Conservation (phyloP, 2,797 vertebrate species). For the Peromyscus melanophrys region DNA sequence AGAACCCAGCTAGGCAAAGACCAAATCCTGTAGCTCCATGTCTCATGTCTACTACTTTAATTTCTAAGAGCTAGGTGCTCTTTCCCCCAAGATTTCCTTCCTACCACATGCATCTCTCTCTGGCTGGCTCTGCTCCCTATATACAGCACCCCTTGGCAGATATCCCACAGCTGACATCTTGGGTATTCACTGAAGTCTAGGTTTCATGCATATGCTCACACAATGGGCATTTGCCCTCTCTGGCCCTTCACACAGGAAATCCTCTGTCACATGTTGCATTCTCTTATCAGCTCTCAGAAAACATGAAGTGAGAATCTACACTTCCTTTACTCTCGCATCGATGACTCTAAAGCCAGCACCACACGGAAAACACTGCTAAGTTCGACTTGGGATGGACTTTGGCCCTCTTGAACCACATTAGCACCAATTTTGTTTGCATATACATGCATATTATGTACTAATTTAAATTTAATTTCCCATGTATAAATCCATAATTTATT, state of each 20-base stretch:
- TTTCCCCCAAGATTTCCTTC: not conserved
- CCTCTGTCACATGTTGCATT: not conserved
- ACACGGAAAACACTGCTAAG: not conserved
- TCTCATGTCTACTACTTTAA: not conserved
- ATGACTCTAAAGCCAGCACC: not conserved
- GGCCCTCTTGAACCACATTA: not conserved
- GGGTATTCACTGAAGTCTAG: not conserved
- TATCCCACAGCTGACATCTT: too few species aligned
- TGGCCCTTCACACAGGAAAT: not conserved
- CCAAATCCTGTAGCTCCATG: not conserved
- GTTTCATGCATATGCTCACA: too few species aligned
- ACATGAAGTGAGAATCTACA: too few species aligned
- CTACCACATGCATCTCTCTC: too few species aligned
- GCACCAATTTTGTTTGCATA: not conserved
- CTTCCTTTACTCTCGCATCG: not conserved
- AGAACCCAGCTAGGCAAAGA: not conserved
- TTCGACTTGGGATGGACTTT: not conserved
- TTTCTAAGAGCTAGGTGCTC: not conserved
- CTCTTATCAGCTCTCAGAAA: not conserved
- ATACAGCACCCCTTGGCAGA: too few species aligned
- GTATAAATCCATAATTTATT: conserved; percentile 21
- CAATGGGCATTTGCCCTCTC: not conserved
- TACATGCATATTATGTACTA: not conserved
- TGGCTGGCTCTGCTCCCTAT: not conserved
- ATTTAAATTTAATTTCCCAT: conserved; percentile 49